Evolutionary conservation across 2,113 vertebrate genomes (phyloP), one percentile per base, ranked within the genome.

Genomic region (Saimiri boliviensis): DNA sequence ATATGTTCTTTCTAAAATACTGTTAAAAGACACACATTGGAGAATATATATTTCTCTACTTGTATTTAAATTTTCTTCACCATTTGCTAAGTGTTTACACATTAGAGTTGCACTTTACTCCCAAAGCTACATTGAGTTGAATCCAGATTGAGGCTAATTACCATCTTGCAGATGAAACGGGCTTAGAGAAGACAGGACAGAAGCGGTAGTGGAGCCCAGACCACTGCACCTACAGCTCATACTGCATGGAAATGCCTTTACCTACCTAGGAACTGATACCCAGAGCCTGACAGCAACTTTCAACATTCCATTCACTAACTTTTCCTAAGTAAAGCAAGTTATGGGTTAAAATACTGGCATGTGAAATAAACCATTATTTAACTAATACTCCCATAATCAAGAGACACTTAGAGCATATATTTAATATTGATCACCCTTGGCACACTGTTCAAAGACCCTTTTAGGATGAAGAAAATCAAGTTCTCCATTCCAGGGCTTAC

Each of bases 381-480:
- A 96, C 85, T 95, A 97, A 92, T 20, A 73, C 45, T 13, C 94
- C 92, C 79, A 93, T 52, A 90, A 95, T 81, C 68, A 94, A 93
- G 0, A 54, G 58, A 88, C 81, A 74, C 35, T 85, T 12, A 76
- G 74, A 70, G 30, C 45, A 74, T 83, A 89, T 93, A 40, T 96
- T 97, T 93, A 97, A 84, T 85, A 30, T 6, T 20, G 47, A 86
- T 86, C 0, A 95, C 7, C 40, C 19, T 84, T 83, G 56, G 49
- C 81, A 32, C 12, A 92, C 6, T 95, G 74, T 93, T 95, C 92
- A 96, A 96, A 98, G 71, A 56, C 6, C 40, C 42, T 97, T 97
- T 40, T 87, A 54, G 91, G 47, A 63, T 96, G 45, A 70, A 86
- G 35, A 94, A 98, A 98, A 97, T 84, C 40, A 97, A 94, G 42